Evolutionary conservation across 2,888 invertebrate genomes (phyloP), one percentile per base, ranked within the genome.

Genomic region (Epiblema foenella): DNA sequence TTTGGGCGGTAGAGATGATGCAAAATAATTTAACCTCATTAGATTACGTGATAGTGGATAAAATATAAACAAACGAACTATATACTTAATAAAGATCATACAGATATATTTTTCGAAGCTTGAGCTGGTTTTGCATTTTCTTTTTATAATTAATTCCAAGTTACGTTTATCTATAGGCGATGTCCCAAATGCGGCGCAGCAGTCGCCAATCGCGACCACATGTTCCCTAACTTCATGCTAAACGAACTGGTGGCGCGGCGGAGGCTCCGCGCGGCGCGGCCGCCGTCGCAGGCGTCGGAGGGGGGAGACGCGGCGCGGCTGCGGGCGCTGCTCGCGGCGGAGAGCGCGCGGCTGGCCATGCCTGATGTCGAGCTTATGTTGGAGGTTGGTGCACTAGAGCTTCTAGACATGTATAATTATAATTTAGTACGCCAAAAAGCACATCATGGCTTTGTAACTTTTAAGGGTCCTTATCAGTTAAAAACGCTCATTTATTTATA

Each of bases 171-270:
- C 12, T 7, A 17, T 65, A 70, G 95, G 72, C 94, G 96, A 58
- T 98, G 98, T 85, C 98, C 98, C 1, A 97, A 97, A 85, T 98
- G 98, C 86, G 96, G 96, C 79, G 95, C 95, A 15, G 93, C 95
- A 2, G 90, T 98, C 10, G 95, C 95, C 1, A 95, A 95, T 0
- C 94, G 94, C 75, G 97, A 96, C 77, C 94, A 95, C 81, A 96
- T 98, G 72, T 97, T 97, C 83, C 98, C 98, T 0, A 98, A 98
- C 89, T 97, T 97, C 84, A 90, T 97, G 69, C 93, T 98, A 49
- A 97, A 98, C 85, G 97, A 98, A 85, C 87, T 98, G 77, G 91
- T 97, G 52, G 95, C 95, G 7, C 96, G 97, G 78, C 95, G 97
- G 73, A 95, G 95, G 76, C 86, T 94, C 52, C 90, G 94, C 73